Evolutionary conservation across 1,140 invertebrate species (phyloP).

Genomic region (Drosophila setifemur): DNA sequence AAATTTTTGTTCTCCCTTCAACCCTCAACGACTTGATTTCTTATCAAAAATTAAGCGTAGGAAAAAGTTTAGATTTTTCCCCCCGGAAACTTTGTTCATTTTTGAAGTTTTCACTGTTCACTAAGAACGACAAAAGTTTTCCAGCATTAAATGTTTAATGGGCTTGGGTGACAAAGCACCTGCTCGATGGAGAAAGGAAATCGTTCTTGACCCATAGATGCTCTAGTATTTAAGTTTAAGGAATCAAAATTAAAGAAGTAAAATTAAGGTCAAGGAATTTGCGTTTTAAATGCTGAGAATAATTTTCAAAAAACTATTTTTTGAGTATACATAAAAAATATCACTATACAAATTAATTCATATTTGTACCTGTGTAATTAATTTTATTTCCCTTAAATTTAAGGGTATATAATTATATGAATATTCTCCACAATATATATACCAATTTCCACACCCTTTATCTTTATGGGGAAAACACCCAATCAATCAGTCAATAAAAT

Average conservation of each 20-base stretch:
- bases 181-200: constrained; percentile 5
- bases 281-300: no score
- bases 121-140: constrained; percentile 46
- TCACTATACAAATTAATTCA: no score
- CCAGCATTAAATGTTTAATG: constrained; percentile 59
- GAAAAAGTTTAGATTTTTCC: not conserved
- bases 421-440: no score
- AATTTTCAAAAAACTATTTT: no score
- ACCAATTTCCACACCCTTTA: constrained; percentile 26
- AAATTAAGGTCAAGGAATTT: not conserved
- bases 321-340: no score
- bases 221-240: not conserved
- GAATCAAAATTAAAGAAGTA: not conserved
- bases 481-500: constrained; percentile 79
- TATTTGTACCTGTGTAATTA: no score
- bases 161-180: constrained; percentile 47
- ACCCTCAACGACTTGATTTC: not conserved
- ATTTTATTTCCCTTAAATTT: no score
- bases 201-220: not conserved
- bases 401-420: no score
- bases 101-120: not conserved
- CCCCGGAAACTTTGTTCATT: not conserved
- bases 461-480: constrained; percentile 22
- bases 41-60: not conserved
- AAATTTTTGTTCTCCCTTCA: not conserved